Evolutionary conservation across 2,888 invertebrate species (phyloP).

Genomic region (Isoperla grammatica): DNA sequence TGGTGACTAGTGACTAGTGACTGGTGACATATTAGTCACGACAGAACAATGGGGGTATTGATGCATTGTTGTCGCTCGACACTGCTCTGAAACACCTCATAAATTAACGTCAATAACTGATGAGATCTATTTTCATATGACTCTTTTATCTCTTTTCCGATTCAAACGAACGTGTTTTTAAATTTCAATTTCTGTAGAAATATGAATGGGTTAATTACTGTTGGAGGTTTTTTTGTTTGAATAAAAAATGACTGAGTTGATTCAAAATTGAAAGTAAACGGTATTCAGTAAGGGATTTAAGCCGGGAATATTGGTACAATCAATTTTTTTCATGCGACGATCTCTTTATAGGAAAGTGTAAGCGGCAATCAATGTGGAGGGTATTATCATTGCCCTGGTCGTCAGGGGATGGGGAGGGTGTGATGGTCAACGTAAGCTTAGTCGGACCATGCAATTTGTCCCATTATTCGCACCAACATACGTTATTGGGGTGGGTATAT

Average conservation of each 20-base stretch:
- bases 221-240: conserved; percentile 9
- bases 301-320: no score
- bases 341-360: conserved; percentile 17
- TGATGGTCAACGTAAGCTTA: conserved; percentile 7
- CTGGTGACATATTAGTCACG: no score
- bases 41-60: no score
- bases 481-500: neutral
- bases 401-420: neutral
- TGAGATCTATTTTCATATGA: neutral
- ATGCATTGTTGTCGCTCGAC: no score
- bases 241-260: conserved; percentile 21
- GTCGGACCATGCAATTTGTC: conserved; percentile 21
- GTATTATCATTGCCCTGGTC: conserved; percentile 18
- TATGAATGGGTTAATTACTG: conserved; percentile 8
- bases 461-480: conserved; percentile 23
- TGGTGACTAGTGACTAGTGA: no score
- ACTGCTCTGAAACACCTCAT: neutral
- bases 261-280: conserved; percentile 23
- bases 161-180: neutral
- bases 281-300: neutral
- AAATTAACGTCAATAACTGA: neutral
- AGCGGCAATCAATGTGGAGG: conserved; percentile 20
- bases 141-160: neutral
- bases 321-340: conserved; percentile 6
- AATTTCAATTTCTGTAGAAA: neutral